phyloP scores from a whole-genome alignment of 2,888 invertebrate species.

The Synanthedon myopaeformis region DNA sequence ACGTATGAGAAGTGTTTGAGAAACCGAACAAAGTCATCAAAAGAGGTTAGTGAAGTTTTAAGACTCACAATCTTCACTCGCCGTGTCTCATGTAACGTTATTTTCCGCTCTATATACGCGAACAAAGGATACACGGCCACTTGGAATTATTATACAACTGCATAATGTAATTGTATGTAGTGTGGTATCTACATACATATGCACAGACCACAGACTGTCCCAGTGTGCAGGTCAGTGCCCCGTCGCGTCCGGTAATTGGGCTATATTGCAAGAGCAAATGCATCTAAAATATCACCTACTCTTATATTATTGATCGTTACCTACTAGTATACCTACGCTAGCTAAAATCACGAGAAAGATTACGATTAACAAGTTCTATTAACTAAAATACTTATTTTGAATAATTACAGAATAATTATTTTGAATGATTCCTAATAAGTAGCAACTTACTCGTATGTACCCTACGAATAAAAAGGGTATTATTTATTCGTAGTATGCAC shows the following conservation, averaged over 20 bases:
- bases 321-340: too few relatives aligned
- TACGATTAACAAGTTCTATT: too few relatives aligned
- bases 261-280: constrained; percentile 7
- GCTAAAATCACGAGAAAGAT: too few relatives aligned
- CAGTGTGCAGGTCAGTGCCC: constrained; percentile 9
- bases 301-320: too few relatives aligned
- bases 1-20: too few relatives aligned
- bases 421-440: too few relatives aligned
- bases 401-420: too few relatives aligned
- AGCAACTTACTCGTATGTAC: too few relatives aligned
- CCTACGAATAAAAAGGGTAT: too few relatives aligned
- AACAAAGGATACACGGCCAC: not conserved
- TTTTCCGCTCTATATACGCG: not conserved
- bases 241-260: constrained; percentile 12
- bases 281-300: not conserved
- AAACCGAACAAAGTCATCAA: too few relatives aligned
- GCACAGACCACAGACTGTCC: not conserved
- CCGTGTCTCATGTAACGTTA: not conserved
- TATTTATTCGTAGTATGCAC: too few relatives aligned
- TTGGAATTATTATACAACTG: not conserved
- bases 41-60: not conserved
- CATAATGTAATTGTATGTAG: not conserved
- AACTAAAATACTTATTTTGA: too few relatives aligned
- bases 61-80: not conserved
- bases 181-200: not conserved